Base-by-base conservation (phyloP, 2,888 invertebrate genomes). In the Athrips mouffetella region DNA sequence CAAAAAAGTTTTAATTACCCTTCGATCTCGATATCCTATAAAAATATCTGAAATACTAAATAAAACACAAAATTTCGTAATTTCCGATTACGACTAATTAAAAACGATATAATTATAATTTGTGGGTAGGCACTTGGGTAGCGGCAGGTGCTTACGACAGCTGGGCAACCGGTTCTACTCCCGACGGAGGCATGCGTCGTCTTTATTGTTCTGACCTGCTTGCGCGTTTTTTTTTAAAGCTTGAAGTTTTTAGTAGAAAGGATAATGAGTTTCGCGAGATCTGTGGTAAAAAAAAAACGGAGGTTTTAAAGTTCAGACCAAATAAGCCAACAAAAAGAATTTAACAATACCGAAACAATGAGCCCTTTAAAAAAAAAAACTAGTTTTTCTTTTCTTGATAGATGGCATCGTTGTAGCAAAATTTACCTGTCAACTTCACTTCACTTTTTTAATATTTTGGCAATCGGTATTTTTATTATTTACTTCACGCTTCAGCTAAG, bases 151-250 rank as follows among this genome's bases (percentile, higher is more conserved):
- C 46, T 15, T 7, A 20, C 35, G 21, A 31, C 49, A 49, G 40
- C 49, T 46, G 49, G 11, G 13, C 18, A 35, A 49, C 49, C 49
- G 49, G 49, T 49, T 46, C 49, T 45, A 25, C 1, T 46, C 49
- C 49, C 30, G 37, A 30, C 18, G 21, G 23, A 18, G 48, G 37
- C 21, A 37, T 37, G 20, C 37, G n/a, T 27, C 35, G 27, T 18
- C 10, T 41, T 48, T 48, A 48, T 39, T 18, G 47, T 41, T 27
- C 42, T 48, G 47, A 48, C 41, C 41, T 48, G 47, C 23, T 23
- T 42, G 23, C 18, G 13, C 20, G n/a, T 15, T 33, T 33, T 37
- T 21, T 37, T 37, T 35, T 20, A 35, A 35, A 37, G 21, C 21
- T 48, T 27, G 20, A 8, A 31, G 11, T 40, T 30, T 33, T 41